Base-by-base conservation (phyloP, 2,888 invertebrate species). In the Drosophila fulvimacula region DNA sequence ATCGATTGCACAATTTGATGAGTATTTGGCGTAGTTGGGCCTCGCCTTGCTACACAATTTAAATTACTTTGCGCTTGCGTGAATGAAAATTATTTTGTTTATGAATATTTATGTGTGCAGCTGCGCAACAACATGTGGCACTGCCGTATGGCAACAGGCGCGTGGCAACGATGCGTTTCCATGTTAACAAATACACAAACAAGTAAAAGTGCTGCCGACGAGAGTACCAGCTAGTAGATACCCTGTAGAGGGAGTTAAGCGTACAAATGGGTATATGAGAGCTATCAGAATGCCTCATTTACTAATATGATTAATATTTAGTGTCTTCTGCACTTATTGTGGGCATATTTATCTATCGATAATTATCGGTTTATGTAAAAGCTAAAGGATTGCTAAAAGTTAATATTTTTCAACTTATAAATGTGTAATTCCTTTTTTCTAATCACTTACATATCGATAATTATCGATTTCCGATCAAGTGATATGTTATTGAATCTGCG, bases 91-190 rank as follows among this genome's bases (percentile, higher is more conserved):
- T 63, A 62, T 52, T 60, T 55, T 55, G 44, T 42, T 58, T 67
- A 80, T 84, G 72, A 75, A 83, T 82, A 85, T 84, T 80, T 80
- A 72, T 76, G 53, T 62, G 73, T 65, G 69, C 81, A 83, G 57
- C 65, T 69, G 79, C 68, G 82, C 76, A 74, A 82, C 66, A 63
- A 61, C 64, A 67, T 76, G 62, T 32, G 34, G 63, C 62, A 67
- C 38, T 63, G 44, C 49, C 66, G 51, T 64, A 69, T 72, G 53
- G 58, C 58, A 77, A 70, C 61, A 53, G 75, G 49, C 59, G 49
- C 48, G 62, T 81, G 76, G 86, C 73, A 82, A 76, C 86, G 58
- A 62, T 53, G 53, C 62, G 82, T 87, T 87, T 51, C 82, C 76
- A 82, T 71, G 82, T 70, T 70, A 67, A 52, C 69, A 30, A 32